phyloP scores from a whole-genome alignment of 2,888 invertebrate genomes.

The Cryptocephalus primarius region DNA sequence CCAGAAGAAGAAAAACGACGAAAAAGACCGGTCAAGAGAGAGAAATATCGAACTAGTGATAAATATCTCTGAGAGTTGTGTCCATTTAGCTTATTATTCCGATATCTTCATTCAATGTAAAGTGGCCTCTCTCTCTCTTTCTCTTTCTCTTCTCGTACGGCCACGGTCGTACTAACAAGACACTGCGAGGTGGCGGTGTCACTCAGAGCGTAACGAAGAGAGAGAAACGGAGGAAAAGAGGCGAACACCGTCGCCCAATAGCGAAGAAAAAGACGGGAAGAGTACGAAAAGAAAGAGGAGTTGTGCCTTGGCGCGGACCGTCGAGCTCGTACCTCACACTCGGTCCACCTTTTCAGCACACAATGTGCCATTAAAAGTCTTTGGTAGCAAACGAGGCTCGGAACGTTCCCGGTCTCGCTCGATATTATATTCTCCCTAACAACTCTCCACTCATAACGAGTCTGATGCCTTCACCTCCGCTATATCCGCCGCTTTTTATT shows the following conservation, averaged over 20 bases:
- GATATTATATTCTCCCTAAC: background rate
- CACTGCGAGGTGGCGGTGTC: constrained; percentile 38
- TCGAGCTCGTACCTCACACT: constrained; percentile 29
- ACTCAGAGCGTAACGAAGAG: constrained; percentile 36
- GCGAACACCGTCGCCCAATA: constrained; percentile 17
- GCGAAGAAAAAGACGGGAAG: no score
- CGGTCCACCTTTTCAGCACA: constrained; percentile 32
- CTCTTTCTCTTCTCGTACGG: constrained; percentile 1
- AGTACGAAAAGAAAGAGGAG: constrained; percentile 3
- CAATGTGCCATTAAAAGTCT: constrained; percentile 44
- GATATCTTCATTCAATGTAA: constrained; percentile 40
- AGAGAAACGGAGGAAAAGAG: constrained; percentile 1
- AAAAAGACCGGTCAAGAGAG: constrained; percentile 16
- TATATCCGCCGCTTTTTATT: no score
- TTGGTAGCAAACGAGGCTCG: background rate
- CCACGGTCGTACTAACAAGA: constrained; percentile 36
- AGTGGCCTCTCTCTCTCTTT: constrained; percentile 31
- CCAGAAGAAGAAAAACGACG: background rate
- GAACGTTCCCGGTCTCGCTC: no score
- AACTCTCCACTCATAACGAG: background rate
- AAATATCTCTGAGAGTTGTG: constrained; percentile 24
- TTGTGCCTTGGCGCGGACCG: constrained; percentile 28
- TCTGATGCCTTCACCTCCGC: no score
- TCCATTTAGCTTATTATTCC: constrained; percentile 37
- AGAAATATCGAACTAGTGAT: constrained; percentile 17